Base-by-base conservation (phyloP, 2,888 invertebrate species). In the Diplolepis rosae region DNA sequence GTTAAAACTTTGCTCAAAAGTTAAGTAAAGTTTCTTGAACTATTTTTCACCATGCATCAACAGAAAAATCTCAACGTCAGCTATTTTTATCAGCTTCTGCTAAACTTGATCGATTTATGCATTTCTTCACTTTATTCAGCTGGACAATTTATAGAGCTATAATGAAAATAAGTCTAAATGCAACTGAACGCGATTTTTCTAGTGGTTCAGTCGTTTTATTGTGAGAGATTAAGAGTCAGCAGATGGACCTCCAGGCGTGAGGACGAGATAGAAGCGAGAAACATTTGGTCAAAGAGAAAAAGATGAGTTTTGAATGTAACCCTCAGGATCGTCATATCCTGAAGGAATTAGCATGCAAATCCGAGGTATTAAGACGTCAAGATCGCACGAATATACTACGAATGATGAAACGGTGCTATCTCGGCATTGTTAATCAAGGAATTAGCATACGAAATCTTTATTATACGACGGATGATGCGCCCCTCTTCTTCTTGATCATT, bases 391-490 rank as follows among this genome's bases (percentile, higher is more conserved):
- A 52, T 30, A 1, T 52, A 28, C 52, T 18, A 54, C 32, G 32
- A 54, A 54, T 56, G 56, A 56, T 35, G 32, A 56, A 56, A 56
- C 32, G 56, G 22, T 56, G 32, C 56, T 35, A 56, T 56, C 56
- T 35, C 6, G 78, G 81, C 81, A 83, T 84, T 84, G 85, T 86
- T 86, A 85, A 86, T 86, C 84, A 84, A 79, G 80, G 83, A 85
- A 86, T 86, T 86, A 86, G 80, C 86, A 86, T 85, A 83, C 83
- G 83, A 83, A 84, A 84, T 82, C 81, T 80, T 82, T 84, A 85
- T 83, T 84, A 83, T 83, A 71, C 69, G 27, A n/a, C n/a, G n/a
- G n/a, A n/a, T n/a, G 52, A 56, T 32, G 32, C 35, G 13, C 56
- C 24, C 13, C 35, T 32, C 56, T 56, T 22, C 6, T 24, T 24